Base-by-base conservation (phyloP, 37 sponge, comb jelly and placozoan genomes). In the Eunapius fragilis region DNA sequence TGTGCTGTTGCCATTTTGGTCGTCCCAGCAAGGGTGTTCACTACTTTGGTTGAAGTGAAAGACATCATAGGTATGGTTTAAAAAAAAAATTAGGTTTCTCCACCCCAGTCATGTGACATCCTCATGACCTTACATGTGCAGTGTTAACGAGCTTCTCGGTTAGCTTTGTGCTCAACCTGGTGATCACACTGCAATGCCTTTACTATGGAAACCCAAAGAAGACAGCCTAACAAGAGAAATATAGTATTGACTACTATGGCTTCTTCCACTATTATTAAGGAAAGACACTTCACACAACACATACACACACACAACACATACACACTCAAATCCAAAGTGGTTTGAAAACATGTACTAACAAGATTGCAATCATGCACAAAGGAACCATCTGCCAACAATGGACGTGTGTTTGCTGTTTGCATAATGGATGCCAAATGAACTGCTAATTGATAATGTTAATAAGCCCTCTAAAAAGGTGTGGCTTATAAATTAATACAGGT, bases 191-290 rank as follows among this genome's bases (percentile, higher is more conserved):
- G n/a, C 85, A 76, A 33, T 85, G 85, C 69, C 25, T 85, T 12
- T 68, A 85, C 77, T 85, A 85, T 85, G 85, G 85, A 33, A 68
- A 70, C 35, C 23, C 71, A 70, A 34, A 58, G 58, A 58, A 58
- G 22, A 58, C 14, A 0, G 17, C 19, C 7, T 58, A 58, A n/a
- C n/a, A n/a, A n/a, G n/a, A n/a, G n/a, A n/a, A n/a, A n/a, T n/a
- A n/a, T n/a, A 58, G 6, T 58, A 58, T 58, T 0, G 1, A 11
- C 2, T 58, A 58, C 22, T 10, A 58, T 58, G 17, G 58, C 1
- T 58, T 58, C 58, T 58, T 58, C 6, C 58, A 11, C 6, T 58
- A 19, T 1, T 11, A 4, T 17, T 58, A 13, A 11, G 6, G 6
- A 58, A 17, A n/a, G n/a, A n/a, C n/a, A n/a, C n/a, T n/a, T n/a